Evolutionary conservation across 2,888 invertebrate species (phyloP).

Genomic region (Pachycephus smyrnensis): DNA sequence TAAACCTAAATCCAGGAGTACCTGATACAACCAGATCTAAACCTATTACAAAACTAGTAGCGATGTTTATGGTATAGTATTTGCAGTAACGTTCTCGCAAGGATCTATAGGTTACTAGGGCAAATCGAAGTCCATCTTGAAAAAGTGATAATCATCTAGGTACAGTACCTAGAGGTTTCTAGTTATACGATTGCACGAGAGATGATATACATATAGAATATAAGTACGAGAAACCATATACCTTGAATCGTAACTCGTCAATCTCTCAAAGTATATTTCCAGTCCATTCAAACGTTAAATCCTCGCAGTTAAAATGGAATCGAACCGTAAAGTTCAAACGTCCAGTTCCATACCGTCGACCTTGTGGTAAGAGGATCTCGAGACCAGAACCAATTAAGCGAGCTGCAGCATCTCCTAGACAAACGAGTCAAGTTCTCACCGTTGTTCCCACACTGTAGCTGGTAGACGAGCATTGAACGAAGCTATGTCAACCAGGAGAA

Average conservation of each 20-base stretch:
- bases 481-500: conserved; percentile 8
- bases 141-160: background rate
- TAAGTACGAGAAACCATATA: background rate
- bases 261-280: background rate
- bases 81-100: background rate
- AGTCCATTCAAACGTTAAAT: background rate
- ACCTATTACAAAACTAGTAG: background rate
- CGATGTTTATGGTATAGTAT: background rate
- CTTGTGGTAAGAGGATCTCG: background rate
- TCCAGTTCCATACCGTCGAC: background rate
- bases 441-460: background rate
- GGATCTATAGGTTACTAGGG: background rate
- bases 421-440: background rate
- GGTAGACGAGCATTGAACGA: background rate
- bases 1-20: background rate
- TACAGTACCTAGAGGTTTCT: background rate
- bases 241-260: background rate
- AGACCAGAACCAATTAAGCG: background rate
- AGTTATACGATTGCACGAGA: background rate
- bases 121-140: background rate
- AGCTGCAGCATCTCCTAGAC: background rate
- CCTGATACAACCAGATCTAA: background rate
- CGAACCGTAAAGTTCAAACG: background rate
- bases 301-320: background rate
- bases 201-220: background rate